Evolutionary conservation across 1,140 invertebrate species (phyloP), one percentile per base, ranked within the genome.

Genomic region (Zaprionus tsacasi): DNA sequence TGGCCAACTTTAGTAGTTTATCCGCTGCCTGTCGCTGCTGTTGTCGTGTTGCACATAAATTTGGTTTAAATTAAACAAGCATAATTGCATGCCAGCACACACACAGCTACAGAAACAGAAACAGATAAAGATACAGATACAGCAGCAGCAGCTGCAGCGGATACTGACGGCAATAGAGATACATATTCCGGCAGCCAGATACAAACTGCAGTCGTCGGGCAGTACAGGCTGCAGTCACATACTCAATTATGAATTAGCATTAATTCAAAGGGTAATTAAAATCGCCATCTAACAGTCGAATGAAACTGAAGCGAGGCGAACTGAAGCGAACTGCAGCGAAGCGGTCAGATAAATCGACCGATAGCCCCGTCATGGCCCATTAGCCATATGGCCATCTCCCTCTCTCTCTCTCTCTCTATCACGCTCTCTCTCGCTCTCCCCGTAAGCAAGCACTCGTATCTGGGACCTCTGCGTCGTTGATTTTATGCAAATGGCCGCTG

Each of bases 241-340:
- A 83, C 83, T 88, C 85, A 88, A 88, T 89, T 88, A 88, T 88
- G 83, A 88, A 88, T 88, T 87, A 87, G 83, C 83, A 88, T 87
- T 89, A 82, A 87, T 87, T 83, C 78, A 81, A 88, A 75, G 87
- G 70, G 83, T 83, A 87, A 87, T 87, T 88, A 89, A 88, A 88
- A 83, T 76, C 80, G 79, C 80, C 77, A 78, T 33, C 54, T 35
- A 58, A 61, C 58, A 33, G 48, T 36, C 38, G 13, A 50, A 45
- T 45, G 40, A 45, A 45, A 45, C 40, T 15, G 40, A 45, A 45
- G 40, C 40, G 40, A 45, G n/a, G n/a, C n/a, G 38, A 43, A 7
- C 38, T 43, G 38, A 43, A 43, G 38, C 38, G 40, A 45, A 45
- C 40, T 45, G n/a, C 45, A 15, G 12, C 58, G 56, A 40, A 56